Base-by-base conservation (phyloP, 1,140 invertebrate species). In the Mercenaria mercenaria region DNA sequence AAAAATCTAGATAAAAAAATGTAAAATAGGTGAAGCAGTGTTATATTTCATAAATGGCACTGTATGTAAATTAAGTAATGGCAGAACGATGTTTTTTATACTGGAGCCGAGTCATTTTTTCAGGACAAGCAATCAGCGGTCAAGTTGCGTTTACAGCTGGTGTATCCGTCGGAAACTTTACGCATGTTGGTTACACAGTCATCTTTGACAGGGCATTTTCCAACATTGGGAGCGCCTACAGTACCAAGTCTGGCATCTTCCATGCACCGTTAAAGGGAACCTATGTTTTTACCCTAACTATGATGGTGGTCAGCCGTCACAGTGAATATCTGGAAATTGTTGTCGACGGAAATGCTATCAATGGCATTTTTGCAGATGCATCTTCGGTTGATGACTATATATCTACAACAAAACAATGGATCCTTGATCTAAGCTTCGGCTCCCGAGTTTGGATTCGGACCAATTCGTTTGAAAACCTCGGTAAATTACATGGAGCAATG, bases 161-260 rank as follows among this genome's bases (percentile, higher is more conserved):
- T 11, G 69, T 74, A 10, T 34, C 32, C 15, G 76, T 79, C 20
- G 3, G 15, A 10, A 52, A 29, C 41, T 34, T 79, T 4, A 29
- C 6, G 6, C 13, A 79, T 29, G 37, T 79, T 50, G 76, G 76
- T 41, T 59, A 80, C 15, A 72, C 76, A 2, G 72, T 90, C 26
- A 32, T 52, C 20, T 90, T 81, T 39, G 89, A 90, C 50, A 15
- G 29, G 29, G 74, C 69, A 3, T 26, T 64, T 10, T 69, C 76
- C 1, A 86, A 90, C 56, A 4, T 43, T 41, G 89, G 83, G 20
- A 50, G 32, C 11, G 76, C 82, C 4, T 90, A 90, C 39, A n/a
- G 81, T 26, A 11, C 4, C 0, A 18, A 56, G 0, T 34, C 8
- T 26, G 89, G 89, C 18, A 47, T 86, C 23, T 90, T 90, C 15